A percentile compares a stretch with the other conserved stretches of the same genome.
These are phyloP conservation scores for Anisognathus igniventris DNA, from an alignment of 2,797 vertebrate genomes.

Conservation along the genomic window DNA sequence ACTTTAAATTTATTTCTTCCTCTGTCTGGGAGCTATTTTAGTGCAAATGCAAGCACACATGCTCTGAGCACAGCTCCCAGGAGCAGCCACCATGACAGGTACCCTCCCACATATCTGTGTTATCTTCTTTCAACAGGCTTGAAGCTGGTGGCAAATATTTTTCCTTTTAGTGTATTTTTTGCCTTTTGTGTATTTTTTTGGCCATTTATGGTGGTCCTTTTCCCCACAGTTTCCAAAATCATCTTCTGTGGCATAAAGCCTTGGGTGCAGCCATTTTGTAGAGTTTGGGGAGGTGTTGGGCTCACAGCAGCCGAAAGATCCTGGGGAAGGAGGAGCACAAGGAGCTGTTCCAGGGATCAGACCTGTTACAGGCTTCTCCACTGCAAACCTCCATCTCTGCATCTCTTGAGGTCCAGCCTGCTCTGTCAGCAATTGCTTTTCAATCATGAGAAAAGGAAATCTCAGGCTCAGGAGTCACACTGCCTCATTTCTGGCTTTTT, in stretches of 20 bases:
- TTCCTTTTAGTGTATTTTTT: neutral
- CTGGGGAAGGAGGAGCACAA: neutral
- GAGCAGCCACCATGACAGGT: neutral
- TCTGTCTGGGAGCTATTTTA: conserved; percentile 36
- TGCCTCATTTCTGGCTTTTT: neutral
- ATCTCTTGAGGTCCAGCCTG: neutral
- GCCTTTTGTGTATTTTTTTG: neutral
- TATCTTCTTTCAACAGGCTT: neutral
- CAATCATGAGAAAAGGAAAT: neutral
- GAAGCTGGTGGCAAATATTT: neutral
- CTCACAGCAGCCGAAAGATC: neutral
- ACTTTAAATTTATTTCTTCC: conserved; percentile 23
- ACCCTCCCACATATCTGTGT: neutral
- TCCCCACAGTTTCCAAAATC: neutral
- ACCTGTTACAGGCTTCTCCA: rapidly evolving
- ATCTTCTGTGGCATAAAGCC: neutral
- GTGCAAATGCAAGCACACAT: neutral
- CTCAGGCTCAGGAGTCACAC: rapidly evolving
- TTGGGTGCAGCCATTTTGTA: neutral
- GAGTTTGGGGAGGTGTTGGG: neutral
- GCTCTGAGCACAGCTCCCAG: neutral
- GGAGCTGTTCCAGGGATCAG: neutral
- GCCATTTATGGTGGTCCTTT: neutral
- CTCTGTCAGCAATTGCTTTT: neutral
- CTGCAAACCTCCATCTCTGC: neutral